Evolutionary conservation across 2,797 vertebrate species (phyloP).

Genomic region (Discoglossus pictus): DNA sequence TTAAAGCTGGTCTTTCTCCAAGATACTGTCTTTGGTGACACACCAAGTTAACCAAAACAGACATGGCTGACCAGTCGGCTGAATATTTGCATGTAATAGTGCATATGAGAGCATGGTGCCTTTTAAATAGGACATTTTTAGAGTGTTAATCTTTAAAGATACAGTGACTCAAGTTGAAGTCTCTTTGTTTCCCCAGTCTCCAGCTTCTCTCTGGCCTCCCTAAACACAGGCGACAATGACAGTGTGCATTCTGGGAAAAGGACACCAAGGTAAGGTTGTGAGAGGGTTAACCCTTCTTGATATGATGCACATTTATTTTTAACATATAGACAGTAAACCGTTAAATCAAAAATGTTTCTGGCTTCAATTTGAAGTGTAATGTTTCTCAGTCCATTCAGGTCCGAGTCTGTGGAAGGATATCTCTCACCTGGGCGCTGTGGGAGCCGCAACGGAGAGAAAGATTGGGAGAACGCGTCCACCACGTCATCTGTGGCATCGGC

Average conservation of each 20-base stretch:
- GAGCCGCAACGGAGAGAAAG: slow-evolving; percentile 94
- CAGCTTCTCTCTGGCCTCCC: slow-evolving; percentile 91
- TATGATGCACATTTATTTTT: too few species aligned
- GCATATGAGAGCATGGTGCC: too few species aligned
- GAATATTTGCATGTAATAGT: too few species aligned
- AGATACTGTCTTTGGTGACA: too few species aligned
- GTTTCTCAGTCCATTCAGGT: slow-evolving; percentile 68
- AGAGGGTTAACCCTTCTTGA: too few species aligned
- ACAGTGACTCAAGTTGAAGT: too few species aligned
- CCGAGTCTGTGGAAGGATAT: slow-evolving; percentile 93
- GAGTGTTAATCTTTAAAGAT: too few species aligned
- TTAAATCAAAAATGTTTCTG: not conserved
- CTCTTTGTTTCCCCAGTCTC: slow-evolving; percentile 95
- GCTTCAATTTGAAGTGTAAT: not conserved
- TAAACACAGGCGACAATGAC: slow-evolving; percentile 89
- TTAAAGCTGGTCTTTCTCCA: too few species aligned
- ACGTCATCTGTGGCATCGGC: slow-evolving; percentile 95
- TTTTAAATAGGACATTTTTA: too few species aligned
- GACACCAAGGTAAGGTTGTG: slow-evolving; percentile 90
- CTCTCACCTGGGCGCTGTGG: slow-evolving; percentile 87
- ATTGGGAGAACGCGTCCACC: slow-evolving; percentile 96
- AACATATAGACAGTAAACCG: not conserved
- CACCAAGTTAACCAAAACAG: too few species aligned
- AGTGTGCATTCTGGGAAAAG: slow-evolving; percentile 89
- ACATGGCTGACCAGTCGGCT: too few species aligned